These are phyloP conservation scores for Caenorhabditis drosophilae DNA, from an alignment of 2,888 invertebrate genomes.

Conservation along the genomic window DNA sequence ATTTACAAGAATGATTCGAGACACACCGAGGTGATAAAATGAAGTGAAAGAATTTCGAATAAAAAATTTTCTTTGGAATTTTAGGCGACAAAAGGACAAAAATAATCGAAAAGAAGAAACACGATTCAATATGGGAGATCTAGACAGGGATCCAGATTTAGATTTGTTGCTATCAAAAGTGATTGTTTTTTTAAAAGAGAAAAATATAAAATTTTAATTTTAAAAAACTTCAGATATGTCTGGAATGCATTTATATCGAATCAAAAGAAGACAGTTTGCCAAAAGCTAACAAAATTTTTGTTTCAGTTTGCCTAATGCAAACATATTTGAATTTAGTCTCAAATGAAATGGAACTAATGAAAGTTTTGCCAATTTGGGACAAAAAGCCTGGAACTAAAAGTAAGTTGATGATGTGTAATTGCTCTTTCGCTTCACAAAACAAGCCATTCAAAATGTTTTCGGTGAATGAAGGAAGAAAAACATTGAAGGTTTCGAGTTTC, in stretches of 20 bases:
- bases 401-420: not conserved
- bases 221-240: constrained; percentile 5
- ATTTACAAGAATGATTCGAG: constrained; percentile 35
- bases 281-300: constrained; percentile 17
- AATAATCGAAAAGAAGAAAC: not conserved
- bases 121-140: constrained; percentile 19
- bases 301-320: constrained; percentile 16
- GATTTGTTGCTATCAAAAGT: constrained; percentile 38
- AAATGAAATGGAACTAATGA: constrained; percentile 6
- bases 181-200: not conserved
- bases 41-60: no score
- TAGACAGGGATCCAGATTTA: constrained; percentile 34
- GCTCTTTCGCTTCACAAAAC: no score
- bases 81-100: no score
- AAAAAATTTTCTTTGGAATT: no score
- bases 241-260: constrained; percentile 34
- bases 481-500: no score
- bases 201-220: not conserved
- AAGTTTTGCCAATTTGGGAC: constrained; percentile 24
- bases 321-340: constrained; percentile 22
- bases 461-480: no score
- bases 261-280: constrained; percentile 10
- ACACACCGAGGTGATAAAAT: constrained; percentile 11
- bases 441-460: no score
- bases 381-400: not conserved